Evolutionary conservation across 2,113 vertebrate species (phyloP), one percentile per base, ranked within the genome.

Genomic region (Perca flavescens): DNA sequence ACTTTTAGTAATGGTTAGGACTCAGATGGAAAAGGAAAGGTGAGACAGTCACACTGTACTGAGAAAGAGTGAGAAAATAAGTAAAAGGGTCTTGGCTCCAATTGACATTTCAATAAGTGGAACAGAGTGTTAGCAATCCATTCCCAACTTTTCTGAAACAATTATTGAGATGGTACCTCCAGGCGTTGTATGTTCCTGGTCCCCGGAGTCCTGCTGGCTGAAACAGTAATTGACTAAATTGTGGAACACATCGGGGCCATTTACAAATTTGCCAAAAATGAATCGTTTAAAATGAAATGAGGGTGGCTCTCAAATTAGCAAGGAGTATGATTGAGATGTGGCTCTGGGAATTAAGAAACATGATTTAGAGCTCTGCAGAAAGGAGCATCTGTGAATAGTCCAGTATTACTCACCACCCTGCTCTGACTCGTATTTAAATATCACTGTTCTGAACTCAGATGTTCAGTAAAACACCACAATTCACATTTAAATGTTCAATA

Each of bases 201-300:
- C 98, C 98, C 98, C 79, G 96, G 98, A 97, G 98, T 97, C 95
- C 98, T 98, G 96, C 98, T 97, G 95, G 97, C 98, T 99, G 97
- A 97, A 99, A 99, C 97, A 98, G 97, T 98, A 99, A 99, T 99
- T 98, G 97, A 98, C 97, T 99, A 96, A 97, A 98, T 99, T 98
- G 97, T 97, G 89, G 94, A 95, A 93, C 97, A 97, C 96, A 97
- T 98, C 95, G 96, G 96, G 96, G 96, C 97, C 97, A 97, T 97
- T 98, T 98, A 97, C 96, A 97, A 97, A 98, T 97, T 97, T 97
- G 96, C 96, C 92, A 96, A 96, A 97, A 98, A 98, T 97, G 96
- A 98, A 97, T 97, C 96, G 96, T 97, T 97, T 96, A 96, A 97
- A 97, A 97, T 92, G 96, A 94, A 97, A 97, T 97, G 96, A 97